Percentiles rank a stretch among this genome's conserved stretches.
Evolutionary conservation across 2,113 vertebrate species (phyloP).

Genomic region (Petroica traversi): DNA sequence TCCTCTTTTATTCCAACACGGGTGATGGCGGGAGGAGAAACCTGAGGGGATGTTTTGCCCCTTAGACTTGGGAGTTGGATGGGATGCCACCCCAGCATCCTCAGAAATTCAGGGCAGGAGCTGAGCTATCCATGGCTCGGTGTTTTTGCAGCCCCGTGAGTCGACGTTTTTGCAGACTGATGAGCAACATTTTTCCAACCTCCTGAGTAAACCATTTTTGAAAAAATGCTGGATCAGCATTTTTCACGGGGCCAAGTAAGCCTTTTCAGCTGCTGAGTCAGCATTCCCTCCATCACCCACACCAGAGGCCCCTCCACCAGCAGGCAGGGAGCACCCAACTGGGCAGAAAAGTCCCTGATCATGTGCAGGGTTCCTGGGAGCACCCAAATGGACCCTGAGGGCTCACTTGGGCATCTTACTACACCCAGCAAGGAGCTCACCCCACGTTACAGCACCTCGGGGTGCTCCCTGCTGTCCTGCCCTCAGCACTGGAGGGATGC

Average conservation of each 20-base stretch:
- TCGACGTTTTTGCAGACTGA: not conserved
- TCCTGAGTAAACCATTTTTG: not conserved
- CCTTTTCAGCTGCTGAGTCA: not conserved
- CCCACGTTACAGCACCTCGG: accelerated
- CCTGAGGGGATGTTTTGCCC: accelerated
- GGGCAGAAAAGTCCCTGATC: not conserved
- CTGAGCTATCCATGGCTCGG: accelerated
- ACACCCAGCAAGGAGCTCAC: too few species aligned
- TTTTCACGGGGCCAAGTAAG: not conserved
- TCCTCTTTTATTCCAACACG: not conserved
- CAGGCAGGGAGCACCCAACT: not conserved
- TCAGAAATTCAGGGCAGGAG: not conserved
- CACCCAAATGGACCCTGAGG: not conserved
- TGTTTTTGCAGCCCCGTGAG: not conserved
- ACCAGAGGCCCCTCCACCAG: not conserved
- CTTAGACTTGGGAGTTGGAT: accelerated
- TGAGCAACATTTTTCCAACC: not conserved
- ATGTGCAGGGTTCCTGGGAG: not conserved
- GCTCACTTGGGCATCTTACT: accelerated
- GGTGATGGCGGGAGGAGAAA: not conserved
- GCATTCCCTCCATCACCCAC: not conserved
- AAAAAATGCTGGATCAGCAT: not conserved
- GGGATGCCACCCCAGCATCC: not conserved
- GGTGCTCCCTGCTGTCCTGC: not conserved
- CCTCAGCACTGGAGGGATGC: not conserved